Conservation (phyloP, 2,797 vertebrate genomes). For the Babyrousa celebensis region DNA sequence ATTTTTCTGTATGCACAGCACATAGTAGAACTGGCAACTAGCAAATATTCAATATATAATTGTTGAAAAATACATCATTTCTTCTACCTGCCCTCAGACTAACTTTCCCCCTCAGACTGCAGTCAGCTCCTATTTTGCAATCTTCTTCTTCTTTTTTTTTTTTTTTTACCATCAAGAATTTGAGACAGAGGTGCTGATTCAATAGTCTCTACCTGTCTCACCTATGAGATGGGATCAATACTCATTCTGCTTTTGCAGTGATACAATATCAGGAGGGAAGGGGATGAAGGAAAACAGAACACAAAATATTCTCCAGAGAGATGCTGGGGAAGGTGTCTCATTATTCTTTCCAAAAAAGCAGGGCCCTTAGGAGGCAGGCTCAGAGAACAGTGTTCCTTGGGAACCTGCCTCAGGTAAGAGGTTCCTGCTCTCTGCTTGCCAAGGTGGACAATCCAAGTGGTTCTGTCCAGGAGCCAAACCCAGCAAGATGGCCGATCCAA, state of each 20-base stretch:
- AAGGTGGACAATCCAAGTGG: conserved; percentile 44
- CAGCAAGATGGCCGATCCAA: not conserved
- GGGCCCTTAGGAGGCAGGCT: not conserved
- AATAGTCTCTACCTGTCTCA: conserved; percentile 47
- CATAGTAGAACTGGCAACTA: not conserved
- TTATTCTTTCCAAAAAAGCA: conserved; percentile 43
- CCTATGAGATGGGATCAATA: conserved; percentile 54
- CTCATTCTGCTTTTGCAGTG: conserved; percentile 60
- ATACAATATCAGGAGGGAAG: not conserved
- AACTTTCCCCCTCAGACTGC: conserved; percentile 51
- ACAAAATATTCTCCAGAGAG: not conserved
- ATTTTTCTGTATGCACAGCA: conserved; percentile 45
- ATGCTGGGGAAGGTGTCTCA: not conserved
- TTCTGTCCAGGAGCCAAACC: conserved; percentile 17
- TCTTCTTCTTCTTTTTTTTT: not conserved
- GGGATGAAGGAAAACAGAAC: not conserved
- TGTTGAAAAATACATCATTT: conserved; percentile 61
- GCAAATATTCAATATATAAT: conserved; percentile 60
- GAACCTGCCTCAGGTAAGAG: not conserved
- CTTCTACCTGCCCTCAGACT: not conserved
- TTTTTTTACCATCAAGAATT: conserved; percentile 25
- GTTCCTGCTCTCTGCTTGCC: not conserved
- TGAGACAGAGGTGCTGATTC: conserved; percentile 70
- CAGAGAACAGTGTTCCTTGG: not conserved
- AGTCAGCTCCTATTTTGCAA: conserved; percentile 22